Conservation (phyloP, 2,888 invertebrate species). For the Zhuqinia jingwanae region DNA sequence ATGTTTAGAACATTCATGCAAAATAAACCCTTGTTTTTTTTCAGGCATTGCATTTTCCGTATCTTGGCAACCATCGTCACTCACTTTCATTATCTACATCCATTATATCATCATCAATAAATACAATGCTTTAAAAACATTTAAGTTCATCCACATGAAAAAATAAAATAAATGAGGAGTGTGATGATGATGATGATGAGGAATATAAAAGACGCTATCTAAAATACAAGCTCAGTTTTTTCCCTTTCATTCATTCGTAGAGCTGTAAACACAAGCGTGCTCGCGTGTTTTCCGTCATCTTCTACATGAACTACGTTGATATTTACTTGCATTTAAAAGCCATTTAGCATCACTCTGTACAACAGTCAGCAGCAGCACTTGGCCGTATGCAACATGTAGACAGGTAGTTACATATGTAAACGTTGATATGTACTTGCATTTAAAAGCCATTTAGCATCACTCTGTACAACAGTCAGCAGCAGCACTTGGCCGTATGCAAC, state of each 20-base stretch:
- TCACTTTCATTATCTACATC: no score
- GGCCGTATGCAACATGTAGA: not conserved
- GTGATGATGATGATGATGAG: slow-evolving; percentile 18
- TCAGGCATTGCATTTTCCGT: no score
- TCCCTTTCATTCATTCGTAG: no score
- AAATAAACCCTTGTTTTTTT: no score
- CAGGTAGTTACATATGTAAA: not conserved
- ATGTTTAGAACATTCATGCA: not conserved
- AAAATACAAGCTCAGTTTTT: not conserved
- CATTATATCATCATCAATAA: no score
- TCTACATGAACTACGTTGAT: no score
- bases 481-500: not conserved
- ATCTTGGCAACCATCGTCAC: no score
- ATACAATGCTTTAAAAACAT: no score
- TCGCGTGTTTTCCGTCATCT: slow-evolving; percentile 26
- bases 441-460: not conserved
- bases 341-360: not conserved
- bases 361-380: not conserved
- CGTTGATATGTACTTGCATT: no score
- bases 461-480: not conserved
- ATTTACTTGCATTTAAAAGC: no score
- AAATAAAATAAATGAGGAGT: not conserved
- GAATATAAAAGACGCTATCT: not conserved
- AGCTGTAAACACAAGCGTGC: no score
- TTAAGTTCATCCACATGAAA: no score